Base-by-base conservation (phyloP, 2,797 vertebrate species). In the Eurystomus glaucurus region DNA sequence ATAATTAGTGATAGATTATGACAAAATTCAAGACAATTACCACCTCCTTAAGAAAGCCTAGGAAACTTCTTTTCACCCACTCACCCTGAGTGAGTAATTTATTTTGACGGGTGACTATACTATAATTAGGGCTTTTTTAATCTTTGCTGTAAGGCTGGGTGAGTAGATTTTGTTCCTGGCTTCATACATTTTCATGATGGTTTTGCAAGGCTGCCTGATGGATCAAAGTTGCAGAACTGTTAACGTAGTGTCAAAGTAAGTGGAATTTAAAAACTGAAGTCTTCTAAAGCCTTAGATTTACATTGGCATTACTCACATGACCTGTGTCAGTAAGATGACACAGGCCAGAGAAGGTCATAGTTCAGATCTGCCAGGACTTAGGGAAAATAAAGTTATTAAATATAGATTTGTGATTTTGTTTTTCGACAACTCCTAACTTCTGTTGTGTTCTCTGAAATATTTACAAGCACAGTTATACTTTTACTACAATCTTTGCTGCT, bases 101-200 rank as follows among this genome's bases (percentile, higher is more conserved):
- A 94, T 97, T 97, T 97, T 97, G 95, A 96, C 12, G 35, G 80
- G 78, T 93, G 92, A 95, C 90, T 97, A 80, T 85, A 88, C 37
- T 65, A 78, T 89, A 97, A 96, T 97, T 91, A 94, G 41, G 45
- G 37, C 6, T 74, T 95, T 87, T 94, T 78, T 16, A 96, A 93
- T 96, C 74, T 74, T 25, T 77, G 26, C 78, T 87, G 26, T 77
- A 71, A 91, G 75, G 45, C 82, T 96, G 58, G 65, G 57, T 82
- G 83, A 96, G 81, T 88, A 93, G 94, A 87, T 96, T 95, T 94
- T 91, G 55, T 92, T 89, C 84, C 58, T 71, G 52, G 50, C 57
- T 87, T 97, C 88, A 94, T 94, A 83, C 37, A 96, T 97, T 97
- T 97, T 96, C 74, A 94, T 94, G 62, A 90, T 5, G 17, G 48